Conservation (phyloP, 2,888 invertebrate species). For the Nycteola revayana region DNA sequence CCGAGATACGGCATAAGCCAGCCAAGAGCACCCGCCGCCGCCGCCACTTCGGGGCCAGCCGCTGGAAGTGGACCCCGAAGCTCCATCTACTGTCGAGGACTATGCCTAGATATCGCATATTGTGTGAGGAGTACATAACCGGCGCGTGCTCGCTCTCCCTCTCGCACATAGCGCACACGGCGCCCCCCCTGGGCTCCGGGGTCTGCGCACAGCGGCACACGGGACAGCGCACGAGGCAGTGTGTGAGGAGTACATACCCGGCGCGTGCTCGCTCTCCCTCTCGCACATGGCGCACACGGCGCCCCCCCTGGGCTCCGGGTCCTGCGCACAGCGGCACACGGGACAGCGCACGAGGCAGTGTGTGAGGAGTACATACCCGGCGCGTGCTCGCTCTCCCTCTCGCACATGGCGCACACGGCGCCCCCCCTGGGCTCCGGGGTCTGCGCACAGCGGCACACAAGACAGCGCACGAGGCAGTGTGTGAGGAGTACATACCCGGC, state of each 20-base stretch:
- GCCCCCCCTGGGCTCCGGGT: not conserved
- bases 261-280: not conserved
- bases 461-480: not conserved
- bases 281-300: not conserved
- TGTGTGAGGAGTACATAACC: not conserved
- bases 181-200: not conserved
- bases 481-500: not conserved
- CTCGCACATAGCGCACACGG: not conserved
- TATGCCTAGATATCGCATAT: no score
- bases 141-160: not conserved
- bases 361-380: not conserved
- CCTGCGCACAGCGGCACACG: not conserved
- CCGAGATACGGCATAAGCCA: no score
- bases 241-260: not conserved
- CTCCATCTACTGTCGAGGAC: no score
- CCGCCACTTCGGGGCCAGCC: no score
- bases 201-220: not conserved
- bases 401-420: slow-evolving; percentile 19
- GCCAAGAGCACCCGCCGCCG: no score
- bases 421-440: not conserved
- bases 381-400: slow-evolving; percentile 13
- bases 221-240: slow-evolving; percentile 20
- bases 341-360: not conserved
- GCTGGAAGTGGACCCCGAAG: no score
- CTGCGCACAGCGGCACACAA: not conserved